Conservation (phyloP, 2,888 invertebrate genomes). For the Siphonodentalium dalli region DNA sequence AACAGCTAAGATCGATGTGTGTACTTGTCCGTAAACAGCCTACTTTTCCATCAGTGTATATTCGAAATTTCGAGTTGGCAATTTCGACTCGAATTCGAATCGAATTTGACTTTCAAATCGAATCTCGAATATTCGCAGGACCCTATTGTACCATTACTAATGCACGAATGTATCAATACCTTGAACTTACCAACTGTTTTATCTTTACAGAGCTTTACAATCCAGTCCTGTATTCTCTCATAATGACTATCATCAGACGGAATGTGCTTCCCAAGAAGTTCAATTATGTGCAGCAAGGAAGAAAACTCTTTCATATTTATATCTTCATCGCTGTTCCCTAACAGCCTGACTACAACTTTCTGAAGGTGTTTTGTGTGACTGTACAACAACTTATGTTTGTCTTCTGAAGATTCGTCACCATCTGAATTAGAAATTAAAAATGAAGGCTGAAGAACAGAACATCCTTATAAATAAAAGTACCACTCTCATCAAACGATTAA, state of each 20-base stretch:
- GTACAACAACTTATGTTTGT: conserved; percentile 30
- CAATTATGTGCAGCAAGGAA: conserved; percentile 44
- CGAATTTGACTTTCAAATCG: too few species aligned
- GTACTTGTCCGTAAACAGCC: too few species aligned
- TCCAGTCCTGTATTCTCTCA: conserved; percentile 51
- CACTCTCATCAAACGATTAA: too few species aligned
- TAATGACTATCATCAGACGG: conserved; percentile 30
- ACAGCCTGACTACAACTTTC: conserved; percentile 30
- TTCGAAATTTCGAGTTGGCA: too few species aligned
- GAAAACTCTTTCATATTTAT: conserved; percentile 48
- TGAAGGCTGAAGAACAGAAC: too few species aligned
- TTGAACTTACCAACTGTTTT: conserved; percentile 44
- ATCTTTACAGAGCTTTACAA: conserved; percentile 52
- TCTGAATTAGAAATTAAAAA: too few species aligned
- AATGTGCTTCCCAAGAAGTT: conserved; percentile 41
- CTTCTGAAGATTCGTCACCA: conserved; percentile 12
- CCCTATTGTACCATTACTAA: too few species aligned
- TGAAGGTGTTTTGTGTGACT: conserved; percentile 43
- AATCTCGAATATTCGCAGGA: too few species aligned
- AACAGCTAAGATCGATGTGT: too few species aligned
- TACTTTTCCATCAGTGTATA: too few species aligned
- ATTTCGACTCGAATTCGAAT: too few species aligned
- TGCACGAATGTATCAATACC: not conserved
- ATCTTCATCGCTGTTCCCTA: conserved; percentile 42
- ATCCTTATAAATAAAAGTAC: too few species aligned